Evolutionary conservation across 2,113 vertebrate genomes (phyloP).

Genomic region (Periophthalmodon schlosseri): DNA sequence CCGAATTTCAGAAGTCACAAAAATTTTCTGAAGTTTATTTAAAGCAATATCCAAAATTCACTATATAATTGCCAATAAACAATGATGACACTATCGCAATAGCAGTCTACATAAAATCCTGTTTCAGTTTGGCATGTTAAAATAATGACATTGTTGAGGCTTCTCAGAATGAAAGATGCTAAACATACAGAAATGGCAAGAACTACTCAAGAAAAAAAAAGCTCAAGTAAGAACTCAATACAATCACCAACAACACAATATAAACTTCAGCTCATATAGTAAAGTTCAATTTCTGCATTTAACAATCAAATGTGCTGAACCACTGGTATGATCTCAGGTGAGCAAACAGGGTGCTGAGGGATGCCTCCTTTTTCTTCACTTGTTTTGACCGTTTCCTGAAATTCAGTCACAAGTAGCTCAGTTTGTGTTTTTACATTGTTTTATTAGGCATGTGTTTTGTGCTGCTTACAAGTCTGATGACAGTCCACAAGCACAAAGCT

Average conservation of each 20-base stretch:
- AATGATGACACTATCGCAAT: not conserved
- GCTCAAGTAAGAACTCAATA: not conserved
- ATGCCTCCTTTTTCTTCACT: conserved; percentile 31
- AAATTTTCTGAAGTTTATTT: not conserved
- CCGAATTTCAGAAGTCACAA: not conserved
- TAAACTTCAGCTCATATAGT: not conserved
- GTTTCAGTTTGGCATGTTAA: not conserved
- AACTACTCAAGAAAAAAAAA: not conserved
- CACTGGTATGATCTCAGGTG: not conserved
- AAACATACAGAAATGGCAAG: not conserved
- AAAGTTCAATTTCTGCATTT: not conserved
- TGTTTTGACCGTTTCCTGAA: conserved; percentile 27
- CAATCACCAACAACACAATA: not conserved
- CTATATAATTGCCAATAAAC: not conserved
- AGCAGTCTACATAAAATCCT: not conserved
- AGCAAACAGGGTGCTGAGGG: conserved; percentile 23
- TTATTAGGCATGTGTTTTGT: not conserved
- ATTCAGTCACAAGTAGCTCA: not conserved
- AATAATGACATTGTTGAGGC: not conserved
- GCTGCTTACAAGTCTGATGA: conserved; percentile 42
- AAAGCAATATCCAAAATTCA: not conserved
- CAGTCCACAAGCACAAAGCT: conserved; percentile 25
- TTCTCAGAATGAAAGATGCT: not conserved
- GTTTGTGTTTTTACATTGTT: not conserved
- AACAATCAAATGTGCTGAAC: not conserved